Evolutionary conservation across 2,113 vertebrate species (phyloP).

Genomic region (Platichthys stellatus): DNA sequence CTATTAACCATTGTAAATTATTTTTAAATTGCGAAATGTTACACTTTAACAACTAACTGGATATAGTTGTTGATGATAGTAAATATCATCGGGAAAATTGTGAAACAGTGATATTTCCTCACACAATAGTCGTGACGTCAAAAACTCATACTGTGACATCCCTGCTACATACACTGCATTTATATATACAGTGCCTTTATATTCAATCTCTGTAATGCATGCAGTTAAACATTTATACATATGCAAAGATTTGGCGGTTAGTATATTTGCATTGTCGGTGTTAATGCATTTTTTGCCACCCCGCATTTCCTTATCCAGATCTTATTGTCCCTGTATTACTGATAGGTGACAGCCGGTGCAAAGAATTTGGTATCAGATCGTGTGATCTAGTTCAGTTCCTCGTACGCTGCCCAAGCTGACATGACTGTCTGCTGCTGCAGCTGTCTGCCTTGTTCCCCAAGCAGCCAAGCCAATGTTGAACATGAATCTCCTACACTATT

Average conservation of each 20-base stretch:
- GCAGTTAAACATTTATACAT: constrained; percentile 1
- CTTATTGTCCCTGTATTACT: constrained; percentile 15
- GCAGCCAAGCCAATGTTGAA: constrained; percentile 54
- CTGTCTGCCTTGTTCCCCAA: constrained; percentile 62
- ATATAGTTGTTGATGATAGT: no score
- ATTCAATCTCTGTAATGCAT: not conserved
- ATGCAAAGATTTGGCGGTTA: not conserved
- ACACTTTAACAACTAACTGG: no score
- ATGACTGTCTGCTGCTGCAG: constrained; percentile 53
- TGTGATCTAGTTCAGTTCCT: constrained; percentile 42
- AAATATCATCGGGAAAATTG: no score
- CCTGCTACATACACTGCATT: not conserved
- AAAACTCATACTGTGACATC: not conserved
- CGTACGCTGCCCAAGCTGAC: constrained; percentile 54
- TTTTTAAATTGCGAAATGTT: no score
- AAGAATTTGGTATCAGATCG: constrained; percentile 45
- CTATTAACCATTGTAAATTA: no score
- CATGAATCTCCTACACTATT: constrained; percentile 51
- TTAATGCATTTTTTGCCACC: not conserved
- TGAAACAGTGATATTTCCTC: no score
- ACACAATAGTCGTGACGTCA: no score
- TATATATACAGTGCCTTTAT: not conserved
- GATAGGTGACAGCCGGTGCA: constrained; percentile 40
- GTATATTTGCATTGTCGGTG: not conserved
- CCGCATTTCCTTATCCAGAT: constrained; percentile 20